These are phyloP conservation scores for Bombyx huttoni DNA, from an alignment of 2,888 invertebrate species.

Conservation along the genomic window DNA sequence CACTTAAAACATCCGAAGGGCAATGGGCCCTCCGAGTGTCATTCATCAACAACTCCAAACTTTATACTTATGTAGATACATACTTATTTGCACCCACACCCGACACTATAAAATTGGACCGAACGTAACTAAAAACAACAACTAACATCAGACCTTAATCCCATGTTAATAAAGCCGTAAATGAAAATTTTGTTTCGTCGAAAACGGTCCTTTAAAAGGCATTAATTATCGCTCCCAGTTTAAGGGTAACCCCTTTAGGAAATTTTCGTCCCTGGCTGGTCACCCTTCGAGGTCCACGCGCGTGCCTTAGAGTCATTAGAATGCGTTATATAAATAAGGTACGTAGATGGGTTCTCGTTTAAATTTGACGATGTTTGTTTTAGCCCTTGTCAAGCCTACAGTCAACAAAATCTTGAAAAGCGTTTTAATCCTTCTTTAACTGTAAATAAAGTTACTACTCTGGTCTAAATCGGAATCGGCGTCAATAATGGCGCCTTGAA, in stretches of 20 bases:
- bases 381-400: neutral
- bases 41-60: slow-evolving; percentile 69
- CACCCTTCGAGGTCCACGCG: slow-evolving; percentile 60
- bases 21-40: slow-evolving; percentile 71
- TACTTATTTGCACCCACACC: slow-evolving; percentile 52
- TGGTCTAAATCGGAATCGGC: no score
- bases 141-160: slow-evolving; percentile 17
- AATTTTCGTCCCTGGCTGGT: slow-evolving; percentile 65
- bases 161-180: slow-evolving; percentile 13
- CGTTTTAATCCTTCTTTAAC: no score
- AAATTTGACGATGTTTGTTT: slow-evolving; percentile 29
- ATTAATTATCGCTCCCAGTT: slow-evolving; percentile 66
- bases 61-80: slow-evolving; percentile 41
- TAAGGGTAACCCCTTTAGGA: slow-evolving; percentile 68
- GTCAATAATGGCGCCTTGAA: no score
- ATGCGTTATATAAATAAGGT: slow-evolving; percentile 51
- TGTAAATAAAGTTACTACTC: no score
- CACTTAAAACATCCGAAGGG: slow-evolving; percentile 70
- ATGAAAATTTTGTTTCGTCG: slow-evolving; percentile 12
- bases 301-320: slow-evolving; percentile 59
- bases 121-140: slow-evolving; percentile 28
- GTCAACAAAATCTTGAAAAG: no score
- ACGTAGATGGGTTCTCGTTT: slow-evolving; percentile 44
- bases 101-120: slow-evolving; percentile 66
- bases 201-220: slow-evolving; percentile 55